Evolutionary conservation across 2,888 invertebrate genomes (phyloP).

Genomic region (Clitarchus hookeri): DNA sequence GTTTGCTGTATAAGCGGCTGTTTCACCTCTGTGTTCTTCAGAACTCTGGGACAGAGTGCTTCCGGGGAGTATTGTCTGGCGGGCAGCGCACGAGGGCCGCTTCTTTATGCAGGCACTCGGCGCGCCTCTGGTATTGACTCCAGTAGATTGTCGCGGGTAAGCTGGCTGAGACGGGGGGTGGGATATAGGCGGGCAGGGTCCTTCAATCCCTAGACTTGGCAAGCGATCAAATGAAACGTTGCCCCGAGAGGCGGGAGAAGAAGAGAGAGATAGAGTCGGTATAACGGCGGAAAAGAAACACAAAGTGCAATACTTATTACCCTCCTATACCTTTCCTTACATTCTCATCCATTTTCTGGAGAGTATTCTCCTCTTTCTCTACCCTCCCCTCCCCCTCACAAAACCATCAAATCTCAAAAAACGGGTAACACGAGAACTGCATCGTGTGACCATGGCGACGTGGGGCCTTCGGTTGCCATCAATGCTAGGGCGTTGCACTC

Average conservation of each 20-base stretch:
- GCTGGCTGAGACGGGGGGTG: neutral
- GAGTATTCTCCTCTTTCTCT: neutral
- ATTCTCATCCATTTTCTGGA: neutral
- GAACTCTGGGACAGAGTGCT: neutral
- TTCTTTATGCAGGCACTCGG: slow-evolving; percentile 5
- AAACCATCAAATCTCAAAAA: no score
- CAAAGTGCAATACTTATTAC: neutral
- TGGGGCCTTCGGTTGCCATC: no score
- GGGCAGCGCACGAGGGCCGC: neutral
- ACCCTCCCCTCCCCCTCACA: no score
- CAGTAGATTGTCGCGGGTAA: neutral
- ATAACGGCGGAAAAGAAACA: neutral
- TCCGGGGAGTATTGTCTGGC: neutral
- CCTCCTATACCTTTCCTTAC: neutral
- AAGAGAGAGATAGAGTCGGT: neutral
- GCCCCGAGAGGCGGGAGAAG: neutral
- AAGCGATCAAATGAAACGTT: slow-evolving; percentile 38
- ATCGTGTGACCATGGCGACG: no score
- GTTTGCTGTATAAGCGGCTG: no score
- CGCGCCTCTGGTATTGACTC: neutral
- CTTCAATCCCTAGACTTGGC: slow-evolving; percentile 32
- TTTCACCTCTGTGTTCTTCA: no score
- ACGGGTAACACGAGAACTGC: no score
- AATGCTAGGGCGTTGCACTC: no score
- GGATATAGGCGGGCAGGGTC: slow-evolving; percentile 17